Evolutionary conservation across 1,140 invertebrate species (phyloP), one percentile per base, ranked within the genome.

Genomic region (Cephus cinctus): DNA sequence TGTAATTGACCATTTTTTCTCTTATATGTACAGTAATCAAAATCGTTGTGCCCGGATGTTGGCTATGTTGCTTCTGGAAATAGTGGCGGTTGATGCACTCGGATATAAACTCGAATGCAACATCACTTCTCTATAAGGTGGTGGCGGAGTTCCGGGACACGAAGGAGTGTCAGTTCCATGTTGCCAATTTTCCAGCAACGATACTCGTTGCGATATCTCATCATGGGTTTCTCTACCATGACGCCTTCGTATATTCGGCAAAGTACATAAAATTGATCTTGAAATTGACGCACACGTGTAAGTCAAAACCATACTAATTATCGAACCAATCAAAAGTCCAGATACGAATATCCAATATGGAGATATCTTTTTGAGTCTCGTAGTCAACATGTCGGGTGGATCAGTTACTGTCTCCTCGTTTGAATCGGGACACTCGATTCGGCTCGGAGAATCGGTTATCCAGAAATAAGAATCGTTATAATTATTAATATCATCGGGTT

Each of bases 41-140:
- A 9, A n/a, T 14, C 25, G n/a, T 18, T 43, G 12, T 34, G 4
- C 25, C 12, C 31, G 39, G 19, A 21, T 32, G 38, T 45, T 42
- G 32, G 44, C 35, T 51, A 61, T 8, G 6, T n/a, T 27, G 25
- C n/a, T 27, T 27, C 6, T n/a, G 6, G 25, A n/a, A n/a, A n/a
- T n/a, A n/a, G n/a, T n/a, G 8, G 8, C 34, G 1, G 34, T 14
- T 12, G 38, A 19, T 1, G 38, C 21, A n/a, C 12, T 41, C 49
- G 43, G 52, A 42, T 54, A 54, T 2, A 12, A 31, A 44, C 54
- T 53, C 38, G 51, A 47, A 43, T 59, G 65, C 2, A 65, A 35
- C 53, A 75, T 65, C 18, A 74, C 73, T 5, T 75, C 73, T 1
- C 63, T 57, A 45, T 75, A 75, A 2, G 69, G 62, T 0, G 73